A percentile compares a stretch with the other conserved stretches of the same genome.
These are phyloP conservation scores for Polia nebulosa DNA, from an alignment of 2,888 invertebrate species.

Conservation along the genomic window DNA sequence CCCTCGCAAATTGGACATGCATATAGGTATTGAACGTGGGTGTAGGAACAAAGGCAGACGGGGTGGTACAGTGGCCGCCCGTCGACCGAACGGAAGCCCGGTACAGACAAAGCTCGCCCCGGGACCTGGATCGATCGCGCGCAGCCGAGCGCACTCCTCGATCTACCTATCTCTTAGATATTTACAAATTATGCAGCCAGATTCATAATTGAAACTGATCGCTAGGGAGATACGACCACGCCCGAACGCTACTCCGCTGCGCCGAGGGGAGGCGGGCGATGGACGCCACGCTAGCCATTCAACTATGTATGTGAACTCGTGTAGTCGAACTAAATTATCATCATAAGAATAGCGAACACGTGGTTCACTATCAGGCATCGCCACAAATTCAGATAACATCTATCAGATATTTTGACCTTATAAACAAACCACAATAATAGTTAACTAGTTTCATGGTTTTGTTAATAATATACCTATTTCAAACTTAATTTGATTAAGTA, in stretches of 20 bases:
- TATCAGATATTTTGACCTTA: slow-evolving; percentile 15
- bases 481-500: too few species aligned
- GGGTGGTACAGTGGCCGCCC: slow-evolving; percentile 4
- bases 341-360: slow-evolving; percentile 15
- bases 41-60: slow-evolving; percentile 3
- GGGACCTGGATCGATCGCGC: slow-evolving; percentile 42
- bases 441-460: slow-evolving; percentile 9
- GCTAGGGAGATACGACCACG: background rate
- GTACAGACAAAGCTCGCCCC: slow-evolving; percentile 4
- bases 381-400: background rate
- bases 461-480: background rate
- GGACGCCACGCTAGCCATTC: background rate
- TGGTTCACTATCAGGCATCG: slow-evolving; percentile 1
- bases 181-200: slow-evolving; percentile 34
- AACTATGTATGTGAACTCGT: background rate
- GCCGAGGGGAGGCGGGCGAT: background rate
- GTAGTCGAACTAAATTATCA: background rate
- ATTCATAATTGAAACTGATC: slow-evolving; percentile 18
- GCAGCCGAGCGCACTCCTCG: slow-evolving; percentile 17
- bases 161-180: background rate
- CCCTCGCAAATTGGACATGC: slow-evolving; percentile 5
- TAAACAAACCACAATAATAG: slow-evolving; percentile 16
- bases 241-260: background rate
- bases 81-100: too few species aligned
- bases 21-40: slow-evolving; percentile 10